These are phyloP conservation scores for Drosophila eohydei DNA, from an alignment of 2,888 invertebrate genomes.

Conservation along the genomic window DNA sequence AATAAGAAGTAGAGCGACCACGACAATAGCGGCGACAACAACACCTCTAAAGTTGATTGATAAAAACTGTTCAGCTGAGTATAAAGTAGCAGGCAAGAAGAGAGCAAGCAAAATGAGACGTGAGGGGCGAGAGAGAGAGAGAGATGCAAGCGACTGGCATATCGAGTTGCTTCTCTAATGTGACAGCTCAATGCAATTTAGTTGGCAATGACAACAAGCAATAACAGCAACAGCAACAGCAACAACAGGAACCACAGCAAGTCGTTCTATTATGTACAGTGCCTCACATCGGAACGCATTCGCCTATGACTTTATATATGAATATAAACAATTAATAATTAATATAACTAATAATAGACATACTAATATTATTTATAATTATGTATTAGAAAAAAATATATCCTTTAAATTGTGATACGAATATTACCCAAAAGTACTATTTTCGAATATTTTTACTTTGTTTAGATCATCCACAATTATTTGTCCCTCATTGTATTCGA, in stretches of 20 bases:
- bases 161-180: constrained; percentile 81
- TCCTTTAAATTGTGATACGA: not conserved
- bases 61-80: constrained; percentile 69
- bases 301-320: constrained; percentile 6
- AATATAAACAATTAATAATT: not conserved
- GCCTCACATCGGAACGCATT: constrained; percentile 13
- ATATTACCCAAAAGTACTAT: not conserved
- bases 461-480: not conserved
- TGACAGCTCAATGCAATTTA: constrained; percentile 82
- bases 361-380: not conserved
- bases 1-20: constrained; percentile 38
- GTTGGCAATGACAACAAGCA: constrained; percentile 73
- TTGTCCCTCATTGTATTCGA: constrained; percentile 24
- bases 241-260: constrained; percentile 54
- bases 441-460: not conserved
- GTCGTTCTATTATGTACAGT: constrained; percentile 63
- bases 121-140: not conserved
- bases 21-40: constrained; percentile 56
- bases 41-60: constrained; percentile 79
- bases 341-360: not conserved
- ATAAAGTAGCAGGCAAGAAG: constrained; percentile 52
- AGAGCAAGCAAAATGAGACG: constrained; percentile 21
- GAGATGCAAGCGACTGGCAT: constrained; percentile 41
- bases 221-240: constrained; percentile 47
- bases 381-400: not conserved